Percentiles rank a stretch among this genome's conserved stretches.
These are phyloP conservation scores for Stomatorhinus ivindoensis DNA, from an alignment of 2,113 vertebrate genomes.

Conservation along the genomic window DNA sequence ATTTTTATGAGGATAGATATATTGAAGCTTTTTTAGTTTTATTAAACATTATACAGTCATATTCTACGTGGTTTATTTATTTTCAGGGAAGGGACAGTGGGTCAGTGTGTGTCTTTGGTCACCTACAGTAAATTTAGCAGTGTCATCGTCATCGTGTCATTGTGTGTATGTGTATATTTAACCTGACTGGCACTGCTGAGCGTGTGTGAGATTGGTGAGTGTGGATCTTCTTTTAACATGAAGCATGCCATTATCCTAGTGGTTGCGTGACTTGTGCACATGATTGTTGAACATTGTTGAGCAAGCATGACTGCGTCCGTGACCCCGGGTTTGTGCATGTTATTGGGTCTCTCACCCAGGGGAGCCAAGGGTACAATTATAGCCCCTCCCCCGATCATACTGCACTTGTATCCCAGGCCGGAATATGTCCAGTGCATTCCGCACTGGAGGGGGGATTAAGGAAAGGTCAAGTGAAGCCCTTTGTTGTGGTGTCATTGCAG, in stretches of 20 bases:
- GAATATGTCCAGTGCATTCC: not conserved
- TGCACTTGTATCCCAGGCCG: not conserved
- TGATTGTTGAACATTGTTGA: not conserved
- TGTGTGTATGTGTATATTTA: not conserved
- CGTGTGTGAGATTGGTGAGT: not conserved
- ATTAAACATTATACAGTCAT: not conserved
- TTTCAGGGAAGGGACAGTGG: not conserved
- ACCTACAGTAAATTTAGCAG: not conserved
- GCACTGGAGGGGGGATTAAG: not conserved
- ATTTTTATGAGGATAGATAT: constrained; percentile 22
- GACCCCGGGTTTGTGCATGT: not conserved
- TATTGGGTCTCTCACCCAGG: not conserved
- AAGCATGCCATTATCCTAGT: not conserved
- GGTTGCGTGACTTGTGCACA: not conserved
- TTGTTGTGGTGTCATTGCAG: constrained; percentile 1
- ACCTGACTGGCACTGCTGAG: not conserved
- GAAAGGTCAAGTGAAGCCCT: not conserved
- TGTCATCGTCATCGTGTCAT: not conserved
- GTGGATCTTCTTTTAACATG: not conserved
- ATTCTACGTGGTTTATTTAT: not conserved
- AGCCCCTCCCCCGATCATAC: not conserved
- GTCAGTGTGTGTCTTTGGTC: not conserved
- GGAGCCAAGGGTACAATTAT: not conserved
- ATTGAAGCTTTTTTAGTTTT: not conserved
- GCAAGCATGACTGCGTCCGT: not conserved